phyloP scores from a whole-genome alignment of 2,888 invertebrate species.

The Drosophila bunnanda region DNA sequence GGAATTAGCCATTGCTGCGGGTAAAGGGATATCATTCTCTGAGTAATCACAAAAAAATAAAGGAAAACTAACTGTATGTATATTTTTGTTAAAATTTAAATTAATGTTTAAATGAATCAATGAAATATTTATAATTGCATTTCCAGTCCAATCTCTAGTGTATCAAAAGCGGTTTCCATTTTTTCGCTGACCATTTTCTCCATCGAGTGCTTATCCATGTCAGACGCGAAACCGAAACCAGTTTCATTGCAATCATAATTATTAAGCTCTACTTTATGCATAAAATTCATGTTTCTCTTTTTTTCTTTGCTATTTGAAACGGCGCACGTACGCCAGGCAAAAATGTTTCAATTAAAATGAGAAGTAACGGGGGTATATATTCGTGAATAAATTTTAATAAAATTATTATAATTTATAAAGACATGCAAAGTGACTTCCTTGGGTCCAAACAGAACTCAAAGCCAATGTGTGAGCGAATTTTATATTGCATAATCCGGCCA shows the following conservation, averaged over 20 bases:
- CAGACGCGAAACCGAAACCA: constrained; percentile 41
- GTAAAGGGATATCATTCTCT: not conserved
- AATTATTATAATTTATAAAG: constrained; percentile 4
- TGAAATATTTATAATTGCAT: not conserved
- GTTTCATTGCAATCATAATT: constrained; percentile 51
- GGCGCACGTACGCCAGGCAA: constrained; percentile 30
- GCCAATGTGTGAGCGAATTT: constrained; percentile 14
- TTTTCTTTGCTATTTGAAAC: constrained; percentile 9
- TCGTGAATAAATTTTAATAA: not conserved
- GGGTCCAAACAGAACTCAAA: constrained; percentile 26
- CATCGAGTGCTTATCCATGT: constrained; percentile 9
- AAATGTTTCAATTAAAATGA: constrained; percentile 2
- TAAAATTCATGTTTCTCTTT: not conserved
- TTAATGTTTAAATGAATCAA: too few relatives aligned
- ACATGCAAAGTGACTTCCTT: constrained; percentile 17
- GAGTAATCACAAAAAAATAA: not conserved
- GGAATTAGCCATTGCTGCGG: not conserved
- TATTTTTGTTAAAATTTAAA: too few relatives aligned
- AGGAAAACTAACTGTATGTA: not conserved
- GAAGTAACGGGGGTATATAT: not conserved
- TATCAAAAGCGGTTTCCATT: too few relatives aligned
- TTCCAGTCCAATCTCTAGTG: too few relatives aligned
- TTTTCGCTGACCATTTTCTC: constrained; percentile 16
- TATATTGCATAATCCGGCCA: constrained; percentile 55
- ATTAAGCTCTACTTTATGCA: constrained; percentile 10